A percentile compares a stretch with the other conserved stretches of the same genome.
Evolutionary conservation across 2,113 vertebrate species (phyloP).

Genomic region (Trogon melanurus): DNA sequence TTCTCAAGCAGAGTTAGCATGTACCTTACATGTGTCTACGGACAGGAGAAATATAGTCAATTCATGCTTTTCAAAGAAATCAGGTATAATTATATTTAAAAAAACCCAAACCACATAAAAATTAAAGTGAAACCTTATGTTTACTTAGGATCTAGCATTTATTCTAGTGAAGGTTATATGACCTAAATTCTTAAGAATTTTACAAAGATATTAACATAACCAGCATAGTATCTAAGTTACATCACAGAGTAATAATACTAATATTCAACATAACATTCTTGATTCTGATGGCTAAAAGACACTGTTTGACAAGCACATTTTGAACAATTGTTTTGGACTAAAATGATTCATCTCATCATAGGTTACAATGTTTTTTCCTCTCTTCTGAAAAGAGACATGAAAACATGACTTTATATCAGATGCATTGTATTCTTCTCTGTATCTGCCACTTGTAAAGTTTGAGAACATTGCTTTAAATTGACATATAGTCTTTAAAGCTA

Average conservation of each 20-base stretch:
- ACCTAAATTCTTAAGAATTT: background rate
- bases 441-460: background rate
- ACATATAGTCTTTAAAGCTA: background rate
- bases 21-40: constrained; percentile 13
- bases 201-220: background rate
- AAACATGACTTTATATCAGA: background rate
- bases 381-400: background rate
- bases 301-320: background rate
- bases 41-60: background rate
- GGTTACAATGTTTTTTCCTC: background rate
- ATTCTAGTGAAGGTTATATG: background rate
- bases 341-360: background rate
- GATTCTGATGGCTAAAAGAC: background rate
- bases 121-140: background rate
- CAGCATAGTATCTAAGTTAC: background rate
- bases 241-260: background rate
- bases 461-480: background rate
- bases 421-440: background rate
- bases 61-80: constrained; percentile 20
- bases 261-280: background rate
- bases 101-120: background rate
- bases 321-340: background rate
- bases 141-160: background rate
- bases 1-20: background rate
- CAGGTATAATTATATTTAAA: background rate